Percentiles rank a stretch among this genome's conserved stretches.
phyloP scores from a whole-genome alignment of 2,888 invertebrate genomes.

The Steromphala cineraria region DNA sequence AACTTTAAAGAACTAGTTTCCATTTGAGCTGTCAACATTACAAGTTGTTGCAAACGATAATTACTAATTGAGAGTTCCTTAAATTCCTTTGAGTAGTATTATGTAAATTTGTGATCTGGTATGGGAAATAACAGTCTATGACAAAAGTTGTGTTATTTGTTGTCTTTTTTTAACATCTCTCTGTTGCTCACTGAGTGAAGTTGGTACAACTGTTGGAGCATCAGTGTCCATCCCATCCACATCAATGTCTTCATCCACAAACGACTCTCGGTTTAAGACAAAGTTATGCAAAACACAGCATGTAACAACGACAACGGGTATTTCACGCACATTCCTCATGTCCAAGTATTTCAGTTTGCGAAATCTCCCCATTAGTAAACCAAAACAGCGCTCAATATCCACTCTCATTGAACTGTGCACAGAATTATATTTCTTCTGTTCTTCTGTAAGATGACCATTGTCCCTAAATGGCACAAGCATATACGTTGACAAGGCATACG shows the following conservation, averaged over 20 bases:
- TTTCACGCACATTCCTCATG: neutral
- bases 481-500: constrained; percentile 24
- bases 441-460: constrained; percentile 22
- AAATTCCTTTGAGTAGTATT: no score
- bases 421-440: constrained; percentile 25
- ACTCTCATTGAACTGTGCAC: constrained; percentile 4
- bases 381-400: constrained; percentile 30
- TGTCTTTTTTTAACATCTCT: no score
- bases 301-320: neutral
- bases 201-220: no score
- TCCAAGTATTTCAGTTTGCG: neutral
- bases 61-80: no score
- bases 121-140: no score
- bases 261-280: neutral
- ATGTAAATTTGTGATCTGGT: no score
- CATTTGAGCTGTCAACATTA: no score
- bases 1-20: no score
- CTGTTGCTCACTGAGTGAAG: no score
- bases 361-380: constrained; percentile 35
- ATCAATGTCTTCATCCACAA: neutral
- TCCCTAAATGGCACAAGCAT: constrained; percentile 35
- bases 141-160: no score
- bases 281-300: neutral
- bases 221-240: no score
- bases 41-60: no score